phyloP scores from a whole-genome alignment of 1,140 invertebrate genomes.

The Vollenhovia emeryi region DNA sequence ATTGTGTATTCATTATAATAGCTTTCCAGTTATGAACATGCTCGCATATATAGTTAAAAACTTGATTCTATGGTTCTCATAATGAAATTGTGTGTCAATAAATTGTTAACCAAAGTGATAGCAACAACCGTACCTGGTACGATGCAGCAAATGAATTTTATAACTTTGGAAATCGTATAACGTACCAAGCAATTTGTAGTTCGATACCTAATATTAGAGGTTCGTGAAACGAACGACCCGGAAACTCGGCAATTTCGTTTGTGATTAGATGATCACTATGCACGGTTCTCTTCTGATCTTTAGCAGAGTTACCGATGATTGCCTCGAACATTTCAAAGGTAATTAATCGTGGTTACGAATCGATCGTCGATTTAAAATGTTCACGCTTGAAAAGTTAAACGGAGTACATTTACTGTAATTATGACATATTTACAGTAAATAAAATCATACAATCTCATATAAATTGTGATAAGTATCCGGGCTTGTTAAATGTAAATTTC shows the following conservation, averaged over 20 bases:
- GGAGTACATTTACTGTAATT: not conserved
- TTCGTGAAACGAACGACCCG: constrained; percentile 41
- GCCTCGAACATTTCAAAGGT: constrained; percentile 10
- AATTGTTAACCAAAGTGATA: not conserved
- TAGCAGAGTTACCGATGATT: constrained; percentile 18
- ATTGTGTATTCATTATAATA: not conserved
- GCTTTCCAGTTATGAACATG: not conserved
- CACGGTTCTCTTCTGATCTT: constrained; percentile 19
- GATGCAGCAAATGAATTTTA: not conserved
- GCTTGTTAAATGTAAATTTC: not conserved
- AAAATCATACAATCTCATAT: not conserved
- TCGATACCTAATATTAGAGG: constrained; percentile 53
- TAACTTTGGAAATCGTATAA: constrained; percentile 37
- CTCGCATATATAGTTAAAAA: too few relatives aligned
- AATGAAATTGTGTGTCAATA: not conserved
- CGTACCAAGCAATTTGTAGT: constrained; percentile 44
- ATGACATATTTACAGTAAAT: not conserved
- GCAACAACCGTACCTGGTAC: constrained; percentile 30
- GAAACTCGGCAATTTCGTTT: constrained; percentile 31
- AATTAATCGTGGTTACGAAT: constrained; percentile 36
- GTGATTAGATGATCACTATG: constrained; percentile 43
- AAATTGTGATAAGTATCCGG: not conserved
- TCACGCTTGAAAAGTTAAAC: not conserved
- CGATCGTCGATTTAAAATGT: constrained; percentile 40
- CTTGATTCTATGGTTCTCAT: not conserved